Evolutionary conservation across 1,140 invertebrate genomes (phyloP), one percentile per base, ranked within the genome.

Genomic region (Sweltsa coloradensis): DNA sequence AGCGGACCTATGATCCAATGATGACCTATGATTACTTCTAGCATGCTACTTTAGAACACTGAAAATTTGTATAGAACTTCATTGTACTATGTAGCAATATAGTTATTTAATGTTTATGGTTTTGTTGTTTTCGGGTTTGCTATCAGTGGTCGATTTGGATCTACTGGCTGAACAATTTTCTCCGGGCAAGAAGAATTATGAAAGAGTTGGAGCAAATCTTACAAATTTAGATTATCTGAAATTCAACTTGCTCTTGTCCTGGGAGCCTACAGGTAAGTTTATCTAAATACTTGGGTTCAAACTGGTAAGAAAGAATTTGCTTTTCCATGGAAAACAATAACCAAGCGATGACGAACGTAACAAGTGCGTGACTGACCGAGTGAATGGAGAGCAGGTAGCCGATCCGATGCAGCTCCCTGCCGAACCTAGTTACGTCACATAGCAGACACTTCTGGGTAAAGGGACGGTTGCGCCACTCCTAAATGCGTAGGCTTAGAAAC

Each of bases 101-200:
- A n/a, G n/a, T 31, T 31, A 9, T 31, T 9, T 31, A 42, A 37
- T 34, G 34, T 42, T 49, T 37, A 49, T 51, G 50, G 41, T 19
- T 51, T 51, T 34, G 45, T 53, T 53, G 51, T 57, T 19, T 48
- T 34, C 37, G 51, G 45, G 51, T 14, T 50, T 55, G 50, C 55
- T 59, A 44, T 43, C 56, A 67, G 74, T 71, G 68, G 66, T 74
- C 49, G 63, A 56, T 56, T 63, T 76, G 49, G 63, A 76, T 61
- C 59, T 76, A 53, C 69, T 63, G 51, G 57, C 60, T 43, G 58
- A 67, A 31, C 53, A 47, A 50, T 72, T 74, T 45, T 60, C 55
- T 37, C 65, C 68, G 45, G 65, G 64, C 34, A 73, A 71, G 51
- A 72, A 71, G 54, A 65, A 62, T 55, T 71, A 70, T 47, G 61